Percentiles rank a stretch among this genome's conserved stretches.
Conservation (phyloP, 2,888 invertebrate species). For the Acrobasis consociella region DNA sequence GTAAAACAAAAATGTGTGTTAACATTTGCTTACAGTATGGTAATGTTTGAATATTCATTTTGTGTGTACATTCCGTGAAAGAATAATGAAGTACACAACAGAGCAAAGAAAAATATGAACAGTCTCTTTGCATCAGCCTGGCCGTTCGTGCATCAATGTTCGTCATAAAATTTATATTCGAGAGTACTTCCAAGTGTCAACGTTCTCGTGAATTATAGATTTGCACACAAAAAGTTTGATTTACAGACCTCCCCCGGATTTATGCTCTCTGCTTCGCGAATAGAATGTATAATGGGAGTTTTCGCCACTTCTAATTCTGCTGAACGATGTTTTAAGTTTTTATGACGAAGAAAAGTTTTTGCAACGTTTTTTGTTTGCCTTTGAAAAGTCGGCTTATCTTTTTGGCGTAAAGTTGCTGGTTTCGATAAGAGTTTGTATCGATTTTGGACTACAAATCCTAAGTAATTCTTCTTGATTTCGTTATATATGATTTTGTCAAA, state of each 20-base stretch:
- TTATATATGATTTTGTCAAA: too few species aligned
- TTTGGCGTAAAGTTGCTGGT: neutral
- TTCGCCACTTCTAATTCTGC: slow-evolving; percentile 30
- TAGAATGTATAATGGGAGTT: slow-evolving; percentile 65
- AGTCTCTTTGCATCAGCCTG: neutral
- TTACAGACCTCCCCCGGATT: slow-evolving; percentile 64
- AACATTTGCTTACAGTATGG: too few species aligned
- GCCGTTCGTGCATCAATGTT: slow-evolving; percentile 26
- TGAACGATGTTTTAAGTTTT: slow-evolving; percentile 26
- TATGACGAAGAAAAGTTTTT: slow-evolving; percentile 11
- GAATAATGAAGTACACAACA: slow-evolving; percentile 3
- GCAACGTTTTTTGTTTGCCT: slow-evolving; percentile 10
- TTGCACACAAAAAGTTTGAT: slow-evolving; percentile 71
- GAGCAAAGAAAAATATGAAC: slow-evolving; percentile 8
- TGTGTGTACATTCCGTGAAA: too few species aligned
- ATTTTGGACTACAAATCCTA: neutral
- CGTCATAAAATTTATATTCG: slow-evolving; percentile 28
- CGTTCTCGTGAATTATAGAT: slow-evolving; percentile 64
- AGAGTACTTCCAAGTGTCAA: slow-evolving; percentile 39
- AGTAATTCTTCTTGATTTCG: too few species aligned
- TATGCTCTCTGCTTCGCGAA: slow-evolving; percentile 64
- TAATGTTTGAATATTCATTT: too few species aligned
- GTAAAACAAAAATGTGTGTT: too few species aligned
- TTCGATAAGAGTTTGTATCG: neutral
- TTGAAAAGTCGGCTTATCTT: neutral